Conservation (phyloP, 1,140 invertebrate species). For the Anastrepha obliqua region DNA sequence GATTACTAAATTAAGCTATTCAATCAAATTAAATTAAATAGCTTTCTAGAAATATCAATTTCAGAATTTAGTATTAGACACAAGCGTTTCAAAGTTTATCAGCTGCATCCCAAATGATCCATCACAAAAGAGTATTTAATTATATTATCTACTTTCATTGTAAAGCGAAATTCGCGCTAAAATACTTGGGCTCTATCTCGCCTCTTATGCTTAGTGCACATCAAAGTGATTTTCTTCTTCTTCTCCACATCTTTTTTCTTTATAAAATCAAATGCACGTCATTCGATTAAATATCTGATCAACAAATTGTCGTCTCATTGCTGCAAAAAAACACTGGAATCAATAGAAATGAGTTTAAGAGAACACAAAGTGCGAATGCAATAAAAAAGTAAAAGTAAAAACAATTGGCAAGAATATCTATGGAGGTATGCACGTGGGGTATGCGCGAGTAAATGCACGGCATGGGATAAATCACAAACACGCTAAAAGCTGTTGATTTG, state of each 20-base stretch:
- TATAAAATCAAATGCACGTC: background rate
- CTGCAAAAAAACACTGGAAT: background rate
- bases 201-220: background rate
- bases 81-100: background rate
- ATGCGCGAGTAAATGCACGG: background rate
- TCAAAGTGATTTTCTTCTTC: background rate
- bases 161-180: background rate
- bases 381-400: background rate
- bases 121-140: background rate
- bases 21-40: too few species aligned
- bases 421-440: background rate
- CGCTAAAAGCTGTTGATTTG: background rate
- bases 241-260: background rate
- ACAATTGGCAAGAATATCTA: background rate
- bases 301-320: background rate
- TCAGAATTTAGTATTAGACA: background rate
- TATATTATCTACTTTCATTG: background rate
- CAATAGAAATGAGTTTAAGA: constrained; percentile 36
- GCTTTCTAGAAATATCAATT: too few species aligned
- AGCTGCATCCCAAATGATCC: background rate
- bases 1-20: too few species aligned
- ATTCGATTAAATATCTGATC: background rate
- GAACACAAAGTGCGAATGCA: constrained; percentile 9
- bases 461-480: background rate
- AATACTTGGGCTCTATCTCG: background rate